Evolutionary conservation across 2,888 invertebrate species (phyloP), one percentile per base, ranked within the genome.

Genomic region (Dromius quadrimaculatus): DNA sequence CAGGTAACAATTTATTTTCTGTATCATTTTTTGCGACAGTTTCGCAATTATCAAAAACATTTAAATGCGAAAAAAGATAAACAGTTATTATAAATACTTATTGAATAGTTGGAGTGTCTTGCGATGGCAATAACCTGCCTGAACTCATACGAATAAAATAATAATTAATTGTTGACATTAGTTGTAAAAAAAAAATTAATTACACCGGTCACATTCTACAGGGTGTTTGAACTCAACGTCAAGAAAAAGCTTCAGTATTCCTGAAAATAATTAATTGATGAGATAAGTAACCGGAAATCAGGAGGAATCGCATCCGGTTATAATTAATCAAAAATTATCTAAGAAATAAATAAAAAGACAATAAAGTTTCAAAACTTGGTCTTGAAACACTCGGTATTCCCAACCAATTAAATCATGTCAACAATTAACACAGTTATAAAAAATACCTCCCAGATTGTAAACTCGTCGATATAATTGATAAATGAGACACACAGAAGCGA

Each of bases 371-470:
- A 41, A 59, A 57, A 41, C 57, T 59, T 32, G 50, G 50, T 68
- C 59, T 59, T 45, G 68, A 68, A 68, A 68, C 68, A 59, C 68
- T 19, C 68, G 3, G 68, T 68, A 68, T 68, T 68, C 68, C 59
- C 68, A 68, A 68, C 68, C 59, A 68, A 68, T 68, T 68, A 68
- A 32, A 59, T n/a, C 50, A 50, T 36, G 19, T 41, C 34, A 45
- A 59, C 68, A 68, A 68, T 68, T 68, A 68, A 68, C 68, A 68
- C 68, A 68, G 59, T 59, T 68, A 68, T 68, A 68, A 68, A 68
- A 68, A 68, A 68, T 68, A 68, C 68, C 68, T 68, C 68, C 68
- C 57, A 65, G 65, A 65, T 15, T 47, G 43, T 20, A 43, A 63
- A 23, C 32, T 22, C 63, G 45, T 63, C 63, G 63, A 63, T 63